Base-by-base conservation (phyloP, 2,888 invertebrate genomes). In the Heterodera filipjevi region DNA sequence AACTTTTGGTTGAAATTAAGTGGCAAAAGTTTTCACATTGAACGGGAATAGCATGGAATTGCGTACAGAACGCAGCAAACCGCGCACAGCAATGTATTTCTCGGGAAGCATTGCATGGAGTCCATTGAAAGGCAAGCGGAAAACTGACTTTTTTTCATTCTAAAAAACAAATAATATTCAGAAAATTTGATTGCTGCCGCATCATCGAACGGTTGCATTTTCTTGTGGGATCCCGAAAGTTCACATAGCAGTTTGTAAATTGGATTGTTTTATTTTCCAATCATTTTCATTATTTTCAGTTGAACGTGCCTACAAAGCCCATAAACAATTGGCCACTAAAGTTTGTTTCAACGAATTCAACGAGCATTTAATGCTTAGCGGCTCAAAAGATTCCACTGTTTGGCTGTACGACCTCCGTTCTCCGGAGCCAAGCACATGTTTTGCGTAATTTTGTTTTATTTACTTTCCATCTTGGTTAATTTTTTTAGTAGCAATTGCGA, bases 331-430 rank as follows among this genome's bases (percentile, higher is more conserved):
- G 35, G 82, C 80, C n/a, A 81, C 80, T 22, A 83, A 83, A 81
- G 81, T 81, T 10, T 83, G 81, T 59, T 81, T 81, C 77, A 84
- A 73, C 76, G 78, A 82, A 59, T 83, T 81, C 75, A 83, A 81
- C 70, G 76, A 76, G 30, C 49, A 81, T 68, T 49, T 83, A 33
- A 59, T 81, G 30, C 49, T 83, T 19, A 83, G 83, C 64, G 80
- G 82, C 16, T 83, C 82, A 30, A 82, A 74, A 77, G 82, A 81
- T 66, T 75, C 80, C 10, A 83, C 83, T 32, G 70, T 81, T 46
- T 80, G 66, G 71, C 72, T 81, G 22, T 76, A 81, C 68, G 80
- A 83, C 59, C 46, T 71, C 16, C 66, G 75, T n/a, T 44, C 64
- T 8, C 32, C 77, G 6, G 77, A 77, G 35, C 77, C 77, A 27